Evolutionary conservation across 2,888 invertebrate species (phyloP).

Genomic region (Tolmerus cingulatus): DNA sequence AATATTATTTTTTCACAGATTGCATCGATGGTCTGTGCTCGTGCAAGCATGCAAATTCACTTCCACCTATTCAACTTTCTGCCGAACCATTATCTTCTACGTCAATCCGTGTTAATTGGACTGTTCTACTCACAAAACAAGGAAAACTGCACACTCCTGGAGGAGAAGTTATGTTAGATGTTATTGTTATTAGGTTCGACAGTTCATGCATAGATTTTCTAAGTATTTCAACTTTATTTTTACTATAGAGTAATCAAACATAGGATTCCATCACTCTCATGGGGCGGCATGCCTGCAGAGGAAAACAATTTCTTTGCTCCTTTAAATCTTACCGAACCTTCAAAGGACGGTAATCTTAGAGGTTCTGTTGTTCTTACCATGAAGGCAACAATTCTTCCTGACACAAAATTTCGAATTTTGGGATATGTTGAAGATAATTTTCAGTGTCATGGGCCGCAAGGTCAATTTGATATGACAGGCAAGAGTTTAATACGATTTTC

Average conservation of each 20-base stretch:
- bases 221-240: neutral
- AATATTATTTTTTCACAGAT: neutral
- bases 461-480: constrained; percentile 54
- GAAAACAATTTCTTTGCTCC: neutral
- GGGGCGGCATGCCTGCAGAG: constrained; percentile 54
- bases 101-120: neutral
- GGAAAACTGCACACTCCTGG: neutral
- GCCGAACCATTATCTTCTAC: neutral
- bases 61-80: neutral
- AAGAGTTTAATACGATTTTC: constrained; percentile 6
- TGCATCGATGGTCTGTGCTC: neutral
- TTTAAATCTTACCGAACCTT: neutral
- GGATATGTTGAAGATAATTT: constrained; percentile 55
- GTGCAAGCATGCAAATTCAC: neutral
- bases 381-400: constrained; percentile 4
- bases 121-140: neutral
- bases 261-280: constrained; percentile 47
- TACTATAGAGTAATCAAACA: neutral
- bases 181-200: neutral
- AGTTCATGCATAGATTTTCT: neutral
- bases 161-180: neutral
- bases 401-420: constrained; percentile 50
- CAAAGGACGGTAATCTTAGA: neutral
- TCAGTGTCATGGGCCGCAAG: constrained; percentile 55
- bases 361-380: neutral